These are phyloP conservation scores for Corythaixoides concolor DNA, from an alignment of 2,113 vertebrate genomes.

Conservation along the genomic window DNA sequence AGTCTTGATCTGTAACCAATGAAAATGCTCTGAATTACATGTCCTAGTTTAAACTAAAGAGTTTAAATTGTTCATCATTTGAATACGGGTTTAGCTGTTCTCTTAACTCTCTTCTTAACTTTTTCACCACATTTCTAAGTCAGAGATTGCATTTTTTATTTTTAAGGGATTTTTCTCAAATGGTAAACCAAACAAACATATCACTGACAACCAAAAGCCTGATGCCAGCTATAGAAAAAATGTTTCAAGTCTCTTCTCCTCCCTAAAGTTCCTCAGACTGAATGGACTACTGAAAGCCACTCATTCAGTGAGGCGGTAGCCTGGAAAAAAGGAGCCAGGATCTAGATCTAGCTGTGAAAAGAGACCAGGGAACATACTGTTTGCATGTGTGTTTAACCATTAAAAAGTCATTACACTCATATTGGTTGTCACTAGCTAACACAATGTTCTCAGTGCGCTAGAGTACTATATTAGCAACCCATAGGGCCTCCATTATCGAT, in stretches of 20 bases:
- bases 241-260: not conserved
- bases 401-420: not conserved
- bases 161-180: not conserved
- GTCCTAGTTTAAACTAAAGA: not conserved
- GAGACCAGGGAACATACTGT: not conserved
- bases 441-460: not conserved
- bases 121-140: not conserved
- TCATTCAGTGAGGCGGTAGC: not conserved
- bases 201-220: not conserved
- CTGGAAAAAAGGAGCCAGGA: not conserved
- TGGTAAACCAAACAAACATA: not conserved
- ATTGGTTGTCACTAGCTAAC: not conserved
- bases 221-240: not conserved
- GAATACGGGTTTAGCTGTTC: not conserved
- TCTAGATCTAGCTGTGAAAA: slow-evolving; percentile 20
- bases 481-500: not conserved
- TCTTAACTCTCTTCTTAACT: not conserved
- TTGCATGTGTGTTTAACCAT: slow-evolving; percentile 7
- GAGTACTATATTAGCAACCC: not conserved
- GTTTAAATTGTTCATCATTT: not conserved
- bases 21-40: not conserved
- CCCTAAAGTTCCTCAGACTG: not conserved
- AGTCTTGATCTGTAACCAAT: not conserved
- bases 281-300: not conserved
- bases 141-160: not conserved